These are phyloP conservation scores for Sycophila sp. DNA, from an alignment of 1,140 invertebrate genomes.

Conservation along the genomic window DNA sequence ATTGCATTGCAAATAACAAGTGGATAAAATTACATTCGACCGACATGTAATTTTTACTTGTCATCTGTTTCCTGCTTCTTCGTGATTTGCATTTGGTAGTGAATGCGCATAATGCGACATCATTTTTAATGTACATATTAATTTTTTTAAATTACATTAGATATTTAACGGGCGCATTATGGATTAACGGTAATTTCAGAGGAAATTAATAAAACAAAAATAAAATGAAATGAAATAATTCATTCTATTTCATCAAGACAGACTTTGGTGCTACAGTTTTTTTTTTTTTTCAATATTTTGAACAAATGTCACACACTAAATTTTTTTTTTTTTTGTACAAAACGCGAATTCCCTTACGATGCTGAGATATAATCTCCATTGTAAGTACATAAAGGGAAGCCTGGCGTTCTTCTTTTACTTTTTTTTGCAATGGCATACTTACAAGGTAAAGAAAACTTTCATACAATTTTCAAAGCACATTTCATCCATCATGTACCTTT, in stretches of 20 bases:
- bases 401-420: neutral
- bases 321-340: constrained; percentile 22
- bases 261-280: constrained; percentile 32
- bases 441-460: constrained; percentile 24
- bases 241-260: constrained; percentile 38
- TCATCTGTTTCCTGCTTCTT: no score
- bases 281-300: constrained; percentile 24
- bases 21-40: neutral
- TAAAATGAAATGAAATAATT: constrained; percentile 33
- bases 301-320: constrained; percentile 23
- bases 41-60: neutral
- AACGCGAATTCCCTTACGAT: constrained; percentile 6
- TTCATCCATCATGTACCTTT: constrained; percentile 20
- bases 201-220: constrained; percentile 7
- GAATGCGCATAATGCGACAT: no score
- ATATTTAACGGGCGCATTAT: no score
- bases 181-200: neutral
- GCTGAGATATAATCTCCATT: constrained; percentile 4
- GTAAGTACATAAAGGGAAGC: constrained; percentile 29
- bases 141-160: no score
- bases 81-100: no score
- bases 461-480: constrained; percentile 25
- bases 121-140: no score
- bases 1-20: constrained; percentile 9
- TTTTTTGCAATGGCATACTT: constrained; percentile 19